These are phyloP conservation scores for Sialis lutaria DNA, from an alignment of 2,888 invertebrate genomes.

Conservation along the genomic window DNA sequence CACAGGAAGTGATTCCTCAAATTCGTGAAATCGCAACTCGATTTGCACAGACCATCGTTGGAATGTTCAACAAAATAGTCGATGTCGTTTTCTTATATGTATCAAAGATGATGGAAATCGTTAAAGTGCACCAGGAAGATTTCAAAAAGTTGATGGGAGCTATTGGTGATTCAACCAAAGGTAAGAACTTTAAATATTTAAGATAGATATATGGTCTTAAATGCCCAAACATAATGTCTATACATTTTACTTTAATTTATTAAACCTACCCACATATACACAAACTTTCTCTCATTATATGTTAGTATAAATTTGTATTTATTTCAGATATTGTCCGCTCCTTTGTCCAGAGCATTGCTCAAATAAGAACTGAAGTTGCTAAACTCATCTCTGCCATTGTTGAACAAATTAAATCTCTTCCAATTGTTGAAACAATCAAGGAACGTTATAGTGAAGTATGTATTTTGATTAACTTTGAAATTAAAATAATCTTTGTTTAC, in stretches of 20 bases:
- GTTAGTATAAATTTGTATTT: slow-evolving; percentile 9
- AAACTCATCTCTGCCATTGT: slow-evolving; percentile 26
- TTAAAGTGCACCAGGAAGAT: slow-evolving; percentile 48
- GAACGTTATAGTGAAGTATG: slow-evolving; percentile 25
- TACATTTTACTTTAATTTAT: too few species aligned
- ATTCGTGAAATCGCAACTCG: slow-evolving; percentile 25
- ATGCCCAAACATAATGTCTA: too few species aligned
- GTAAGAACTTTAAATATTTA: slow-evolving; percentile 16
- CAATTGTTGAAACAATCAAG: slow-evolving; percentile 29
- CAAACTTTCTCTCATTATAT: background rate
- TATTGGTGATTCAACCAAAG: slow-evolving; percentile 32
- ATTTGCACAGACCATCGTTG: slow-evolving; percentile 25
- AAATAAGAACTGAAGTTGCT: slow-evolving; percentile 23
- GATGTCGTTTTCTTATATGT: slow-evolving; percentile 24
- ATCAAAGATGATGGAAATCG: slow-evolving; percentile 33
- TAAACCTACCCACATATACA: too few species aligned
- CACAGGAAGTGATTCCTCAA: slow-evolving; percentile 21
- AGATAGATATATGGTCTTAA: too few species aligned
- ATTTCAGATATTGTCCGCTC: slow-evolving; percentile 25
- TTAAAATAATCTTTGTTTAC: slow-evolving; percentile 2
- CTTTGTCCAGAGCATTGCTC: slow-evolving; percentile 22
- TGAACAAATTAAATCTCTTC: slow-evolving; percentile 34
- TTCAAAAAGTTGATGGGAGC: slow-evolving; percentile 38
- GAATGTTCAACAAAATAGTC: slow-evolving; percentile 27
- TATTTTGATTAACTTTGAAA: slow-evolving; percentile 7